Evolutionary conservation across 2,113 vertebrate genomes (phyloP).

Genomic region (Plecturocebus donacophilus): DNA sequence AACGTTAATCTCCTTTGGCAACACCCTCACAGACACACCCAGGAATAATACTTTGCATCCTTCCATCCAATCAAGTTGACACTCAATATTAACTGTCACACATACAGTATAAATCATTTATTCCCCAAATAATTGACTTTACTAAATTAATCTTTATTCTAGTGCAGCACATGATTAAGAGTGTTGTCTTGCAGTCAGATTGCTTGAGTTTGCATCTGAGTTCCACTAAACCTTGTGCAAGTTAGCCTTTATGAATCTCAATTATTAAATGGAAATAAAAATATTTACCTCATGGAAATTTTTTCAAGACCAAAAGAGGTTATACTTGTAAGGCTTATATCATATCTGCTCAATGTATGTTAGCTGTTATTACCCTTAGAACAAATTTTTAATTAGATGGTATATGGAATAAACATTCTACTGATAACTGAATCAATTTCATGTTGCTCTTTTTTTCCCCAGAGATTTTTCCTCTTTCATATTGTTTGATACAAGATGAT

Average conservation of each 20-base stretch:
- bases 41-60: too few species aligned
- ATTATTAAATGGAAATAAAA: background rate
- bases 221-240: background rate
- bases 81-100: background rate
- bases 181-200: background rate
- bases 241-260: background rate
- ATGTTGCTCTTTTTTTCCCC: background rate
- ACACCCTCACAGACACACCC: too few species aligned
- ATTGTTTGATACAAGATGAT: conserved; percentile 45
- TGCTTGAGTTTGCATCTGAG: background rate
- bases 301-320: conserved; percentile 7
- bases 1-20: too few species aligned
- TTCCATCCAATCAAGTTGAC: too few species aligned
- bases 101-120: background rate
- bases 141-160: background rate
- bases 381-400: background rate
- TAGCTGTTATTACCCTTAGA: conserved; percentile 1
- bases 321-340: background rate
- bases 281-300: background rate
- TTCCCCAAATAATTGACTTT: background rate
- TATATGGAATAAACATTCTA: background rate
- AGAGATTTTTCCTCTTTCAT: background rate
- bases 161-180: background rate
- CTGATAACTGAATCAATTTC: conserved; percentile 8
- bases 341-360: background rate